These are phyloP conservation scores for Xiphorhynchus erythropygius DNA, from an alignment of 2,797 vertebrate genomes.

Conservation along the genomic window DNA sequence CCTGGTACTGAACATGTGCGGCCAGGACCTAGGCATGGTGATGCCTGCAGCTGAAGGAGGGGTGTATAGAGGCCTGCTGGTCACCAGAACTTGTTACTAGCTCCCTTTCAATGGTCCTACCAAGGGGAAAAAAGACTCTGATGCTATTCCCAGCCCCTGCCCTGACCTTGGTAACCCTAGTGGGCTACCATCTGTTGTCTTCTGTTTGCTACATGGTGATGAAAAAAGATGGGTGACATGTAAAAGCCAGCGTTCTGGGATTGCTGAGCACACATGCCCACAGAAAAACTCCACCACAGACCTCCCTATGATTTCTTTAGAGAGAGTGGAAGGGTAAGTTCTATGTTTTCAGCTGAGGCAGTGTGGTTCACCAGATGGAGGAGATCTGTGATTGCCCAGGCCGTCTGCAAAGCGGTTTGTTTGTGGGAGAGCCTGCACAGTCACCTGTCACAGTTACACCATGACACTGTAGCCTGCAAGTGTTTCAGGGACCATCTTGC, in stretches of 20 bases:
- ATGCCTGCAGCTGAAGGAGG: background rate
- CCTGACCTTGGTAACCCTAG: background rate
- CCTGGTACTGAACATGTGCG: background rate
- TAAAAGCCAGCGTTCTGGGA: background rate
- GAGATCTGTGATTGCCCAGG: rapidly evolving
- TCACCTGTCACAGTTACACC: background rate
- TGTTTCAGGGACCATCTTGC: background rate
- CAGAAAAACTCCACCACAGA: background rate
- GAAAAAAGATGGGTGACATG: background rate
- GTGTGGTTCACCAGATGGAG: background rate
- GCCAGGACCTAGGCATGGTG: background rate
- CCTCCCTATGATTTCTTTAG: background rate
- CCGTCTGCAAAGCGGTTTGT: background rate
- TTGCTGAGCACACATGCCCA: rapidly evolving
- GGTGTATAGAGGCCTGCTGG: background rate
- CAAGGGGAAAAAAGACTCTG: background rate
- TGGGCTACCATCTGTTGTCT: background rate
- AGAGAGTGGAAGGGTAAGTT: background rate
- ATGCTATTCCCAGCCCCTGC: background rate
- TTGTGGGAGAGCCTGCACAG: background rate
- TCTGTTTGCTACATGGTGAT: background rate
- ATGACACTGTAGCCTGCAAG: background rate
- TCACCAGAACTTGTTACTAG: background rate
- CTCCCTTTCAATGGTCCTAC: background rate
- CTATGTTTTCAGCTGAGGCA: background rate